Percentiles rank a stretch among this genome's conserved stretches.
phyloP scores from a whole-genome alignment of 1,140 invertebrate genomes.

The Orchestia grillus region DNA sequence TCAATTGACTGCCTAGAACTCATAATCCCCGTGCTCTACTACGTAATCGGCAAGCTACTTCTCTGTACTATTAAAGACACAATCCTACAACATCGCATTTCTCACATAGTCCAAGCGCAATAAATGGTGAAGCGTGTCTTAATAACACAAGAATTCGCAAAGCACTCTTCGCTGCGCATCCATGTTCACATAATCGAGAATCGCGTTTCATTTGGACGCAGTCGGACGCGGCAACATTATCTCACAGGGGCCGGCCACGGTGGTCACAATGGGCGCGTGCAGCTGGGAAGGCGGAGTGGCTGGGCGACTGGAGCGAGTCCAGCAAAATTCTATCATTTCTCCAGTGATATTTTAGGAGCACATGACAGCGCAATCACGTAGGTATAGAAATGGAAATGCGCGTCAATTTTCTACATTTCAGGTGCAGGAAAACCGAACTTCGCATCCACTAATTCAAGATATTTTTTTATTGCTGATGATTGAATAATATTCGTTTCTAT shows the following conservation, averaged over 20 bases:
- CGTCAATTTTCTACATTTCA: not conserved
- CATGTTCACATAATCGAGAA: not conserved
- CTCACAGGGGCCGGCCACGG: not conserved
- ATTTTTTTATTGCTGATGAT: not conserved
- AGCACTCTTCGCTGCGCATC: not conserved
- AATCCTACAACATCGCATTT: too few species aligned
- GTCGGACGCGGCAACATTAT: not conserved
- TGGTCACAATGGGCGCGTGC: not conserved
- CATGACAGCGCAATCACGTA: not conserved
- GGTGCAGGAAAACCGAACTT: not conserved
- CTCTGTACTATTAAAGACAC: too few species aligned
- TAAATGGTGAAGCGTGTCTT: not conserved
- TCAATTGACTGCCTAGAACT: too few species aligned
- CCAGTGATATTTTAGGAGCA: not conserved
- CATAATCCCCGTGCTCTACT: too few species aligned
- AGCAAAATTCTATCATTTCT: not conserved
- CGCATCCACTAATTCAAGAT: not conserved
- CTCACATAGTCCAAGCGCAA: too few species aligned
- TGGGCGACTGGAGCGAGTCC: not conserved
- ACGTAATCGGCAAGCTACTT: too few species aligned
- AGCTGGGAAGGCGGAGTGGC: not conserved
- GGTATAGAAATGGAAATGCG: not conserved
- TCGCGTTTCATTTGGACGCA: not conserved
- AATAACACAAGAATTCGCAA: not conserved
- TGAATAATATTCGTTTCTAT: not conserved